These are phyloP conservation scores for Disparrhopalites patrizii DNA, from an alignment of 2,888 invertebrate genomes.

Conservation along the genomic window DNA sequence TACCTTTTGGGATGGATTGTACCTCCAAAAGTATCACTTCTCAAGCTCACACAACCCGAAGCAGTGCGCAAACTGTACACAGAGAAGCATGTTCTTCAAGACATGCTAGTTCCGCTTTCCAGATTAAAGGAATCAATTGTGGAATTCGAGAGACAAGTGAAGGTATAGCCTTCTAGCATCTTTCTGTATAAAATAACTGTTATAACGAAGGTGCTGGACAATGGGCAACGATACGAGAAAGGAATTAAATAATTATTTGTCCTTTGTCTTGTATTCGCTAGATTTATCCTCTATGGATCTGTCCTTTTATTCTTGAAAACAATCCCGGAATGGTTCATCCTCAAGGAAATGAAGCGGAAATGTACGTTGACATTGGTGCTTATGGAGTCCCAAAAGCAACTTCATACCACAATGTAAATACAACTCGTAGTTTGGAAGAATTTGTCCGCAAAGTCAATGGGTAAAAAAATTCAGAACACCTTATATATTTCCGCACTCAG, in stretches of 20 bases:
- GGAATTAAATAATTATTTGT: not conserved
- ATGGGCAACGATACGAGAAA: too few species aligned
- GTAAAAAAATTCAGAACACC: slow-evolving; percentile 50
- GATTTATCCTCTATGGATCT: slow-evolving; percentile 79
- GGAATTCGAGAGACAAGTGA: slow-evolving; percentile 63
- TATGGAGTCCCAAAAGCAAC: slow-evolving; percentile 68
- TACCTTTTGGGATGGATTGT: slow-evolving; percentile 73
- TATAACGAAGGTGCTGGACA: too few species aligned
- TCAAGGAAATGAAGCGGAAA: slow-evolving; percentile 53
- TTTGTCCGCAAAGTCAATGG: slow-evolving; percentile 66
- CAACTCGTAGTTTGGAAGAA: slow-evolving; percentile 65
- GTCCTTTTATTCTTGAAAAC: slow-evolving; percentile 68
- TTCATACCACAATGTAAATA: slow-evolving; percentile 61
- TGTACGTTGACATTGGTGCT: slow-evolving; percentile 77
- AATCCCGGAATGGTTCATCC: slow-evolving; percentile 69
- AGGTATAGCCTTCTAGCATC: slow-evolving; percentile 49
- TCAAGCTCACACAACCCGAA: slow-evolving; percentile 72
- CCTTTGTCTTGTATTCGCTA: slow-evolving; percentile 49
- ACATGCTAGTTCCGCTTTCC: slow-evolving; percentile 71
- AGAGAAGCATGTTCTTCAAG: slow-evolving; percentile 72
- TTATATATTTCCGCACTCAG: slow-evolving; percentile 65
- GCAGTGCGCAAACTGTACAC: slow-evolving; percentile 69
- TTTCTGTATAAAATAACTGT: not conserved
- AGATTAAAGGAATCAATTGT: slow-evolving; percentile 60
- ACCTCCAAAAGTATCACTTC: slow-evolving; percentile 74